These are phyloP conservation scores for Sebastes jordani DNA, from an alignment of 2,797 vertebrate genomes.

Conservation along the genomic window DNA sequence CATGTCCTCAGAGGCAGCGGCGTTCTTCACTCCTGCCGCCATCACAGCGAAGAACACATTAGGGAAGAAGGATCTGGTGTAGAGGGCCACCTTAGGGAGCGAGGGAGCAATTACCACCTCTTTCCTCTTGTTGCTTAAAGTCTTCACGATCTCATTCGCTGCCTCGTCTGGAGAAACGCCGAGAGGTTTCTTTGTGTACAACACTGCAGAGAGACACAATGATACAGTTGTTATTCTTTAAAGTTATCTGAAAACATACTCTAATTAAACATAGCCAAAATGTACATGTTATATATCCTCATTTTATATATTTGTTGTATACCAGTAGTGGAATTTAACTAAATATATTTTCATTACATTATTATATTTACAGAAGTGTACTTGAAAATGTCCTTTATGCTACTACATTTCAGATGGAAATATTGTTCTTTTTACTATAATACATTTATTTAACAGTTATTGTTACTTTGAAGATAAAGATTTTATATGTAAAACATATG, in stretches of 20 bases:
- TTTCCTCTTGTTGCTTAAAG: slow-evolving; percentile 86
- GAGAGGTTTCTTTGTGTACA: slow-evolving; percentile 84
- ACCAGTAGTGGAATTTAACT: background rate
- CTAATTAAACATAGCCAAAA: background rate
- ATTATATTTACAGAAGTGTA: background rate
- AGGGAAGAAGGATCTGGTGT: slow-evolving; percentile 88
- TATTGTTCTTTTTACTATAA: background rate
- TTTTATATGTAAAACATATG: background rate
- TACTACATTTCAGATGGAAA: too few species aligned
- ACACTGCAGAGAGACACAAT: slow-evolving; percentile 68
- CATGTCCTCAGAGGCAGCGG: slow-evolving; percentile 70
- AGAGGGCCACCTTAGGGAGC: slow-evolving; percentile 88
- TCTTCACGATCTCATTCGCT: slow-evolving; percentile 86
- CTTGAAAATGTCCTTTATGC: background rate
- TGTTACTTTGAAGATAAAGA: background rate
- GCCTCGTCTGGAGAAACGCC: slow-evolving; percentile 87
- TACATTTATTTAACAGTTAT: background rate
- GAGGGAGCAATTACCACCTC: slow-evolving; percentile 92
- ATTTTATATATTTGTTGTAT: background rate
- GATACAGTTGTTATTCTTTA: background rate
- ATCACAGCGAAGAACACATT: slow-evolving; percentile 92
- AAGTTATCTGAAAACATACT: background rate
- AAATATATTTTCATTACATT: background rate
- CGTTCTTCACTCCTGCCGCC: slow-evolving; percentile 89
- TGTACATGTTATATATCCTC: background rate